Evolutionary conservation across 2,888 invertebrate genomes (phyloP).

Genomic region (Rotaria socialis): DNA sequence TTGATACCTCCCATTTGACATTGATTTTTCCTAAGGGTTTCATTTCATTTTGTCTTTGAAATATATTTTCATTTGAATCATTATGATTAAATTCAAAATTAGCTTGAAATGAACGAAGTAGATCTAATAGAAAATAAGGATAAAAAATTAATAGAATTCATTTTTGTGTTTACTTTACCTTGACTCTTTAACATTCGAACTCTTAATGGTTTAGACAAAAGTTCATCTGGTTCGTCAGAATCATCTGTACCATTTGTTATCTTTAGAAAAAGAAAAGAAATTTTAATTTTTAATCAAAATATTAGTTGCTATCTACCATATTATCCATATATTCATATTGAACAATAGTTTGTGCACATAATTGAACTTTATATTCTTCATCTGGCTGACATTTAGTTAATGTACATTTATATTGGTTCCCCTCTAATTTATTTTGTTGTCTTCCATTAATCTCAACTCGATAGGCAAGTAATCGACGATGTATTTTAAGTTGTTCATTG

Average conservation of each 20-base stretch:
- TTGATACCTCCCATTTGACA: slow-evolving; percentile 54
- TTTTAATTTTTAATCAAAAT: neutral
- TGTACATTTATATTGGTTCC: slow-evolving; percentile 56
- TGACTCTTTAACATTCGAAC: slow-evolving; percentile 53
- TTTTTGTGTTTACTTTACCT: slow-evolving; percentile 49
- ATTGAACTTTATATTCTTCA: slow-evolving; percentile 55
- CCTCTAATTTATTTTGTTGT: slow-evolving; percentile 55
- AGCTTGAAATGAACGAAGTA: neutral
- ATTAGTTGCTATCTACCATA: neutral
- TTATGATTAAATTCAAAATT: neutral
- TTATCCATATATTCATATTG: neutral
- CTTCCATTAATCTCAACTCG: slow-evolving; percentile 57
- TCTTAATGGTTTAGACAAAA: slow-evolving; percentile 53
- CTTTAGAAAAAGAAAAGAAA: neutral
- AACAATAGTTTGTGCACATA: slow-evolving; percentile 51
- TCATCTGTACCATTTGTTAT: neutral
- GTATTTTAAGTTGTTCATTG: slow-evolving; percentile 47
- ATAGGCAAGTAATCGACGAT: slow-evolving; percentile 56
- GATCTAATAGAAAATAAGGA: neutral
- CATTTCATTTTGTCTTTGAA: neutral
- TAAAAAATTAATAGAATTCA: neutral
- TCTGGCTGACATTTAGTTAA: slow-evolving; percentile 58
- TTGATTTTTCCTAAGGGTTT: slow-evolving; percentile 52
- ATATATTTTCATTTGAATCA: neutral
- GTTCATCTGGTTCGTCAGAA: slow-evolving; percentile 54